Base-by-base conservation (phyloP, 2,888 invertebrate genomes). In the Zeuzera pyrina region DNA sequence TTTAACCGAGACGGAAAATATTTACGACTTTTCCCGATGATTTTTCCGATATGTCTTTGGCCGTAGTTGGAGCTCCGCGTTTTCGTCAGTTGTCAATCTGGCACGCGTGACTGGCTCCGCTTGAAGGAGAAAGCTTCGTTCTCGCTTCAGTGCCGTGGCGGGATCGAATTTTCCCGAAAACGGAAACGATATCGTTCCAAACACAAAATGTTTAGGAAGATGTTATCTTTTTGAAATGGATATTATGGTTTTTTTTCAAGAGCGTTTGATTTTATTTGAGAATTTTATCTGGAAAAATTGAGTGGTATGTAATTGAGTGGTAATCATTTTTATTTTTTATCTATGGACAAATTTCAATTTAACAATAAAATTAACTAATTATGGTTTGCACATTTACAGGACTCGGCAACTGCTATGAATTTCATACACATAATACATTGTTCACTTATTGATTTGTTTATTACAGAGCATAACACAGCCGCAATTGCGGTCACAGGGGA, bases 51-150 rank as follows among this genome's bases (percentile, higher is more conserved):
- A 33, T 33, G 31, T 40, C 36, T 19, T 30, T 12, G 25, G 15
- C 21, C 29, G 22, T 27, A 29, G 26, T n/a, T n/a, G n/a, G 24
- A 12, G 14, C 15, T 35, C 29, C 50, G 43, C 55, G 54, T 58
- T 65, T 68, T 65, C 53, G 58, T 55, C 67, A 65, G 64, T 69
- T 72, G 72, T 72, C 72, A 74, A 71, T 78, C 67, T 56, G 54
- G 31, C 39, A 57, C 68, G 73, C 70, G 59, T 68, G 69, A 65
- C 58, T 65, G 63, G 45, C 12, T 36, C 43, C 32, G 50, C 53
- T 48, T 57, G 53, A 47, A 51, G 49, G 38, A 37, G 47, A 39
- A 49, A 40, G 39, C 46, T 41, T 42, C 42, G 47, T 58, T 62
- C 52, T 45, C 58, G 58, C 62, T 48, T 55, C 60, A 45, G 45